Conservation (phyloP, 2,888 invertebrate species). For the Drosophila nr. perissopoda region DNA sequence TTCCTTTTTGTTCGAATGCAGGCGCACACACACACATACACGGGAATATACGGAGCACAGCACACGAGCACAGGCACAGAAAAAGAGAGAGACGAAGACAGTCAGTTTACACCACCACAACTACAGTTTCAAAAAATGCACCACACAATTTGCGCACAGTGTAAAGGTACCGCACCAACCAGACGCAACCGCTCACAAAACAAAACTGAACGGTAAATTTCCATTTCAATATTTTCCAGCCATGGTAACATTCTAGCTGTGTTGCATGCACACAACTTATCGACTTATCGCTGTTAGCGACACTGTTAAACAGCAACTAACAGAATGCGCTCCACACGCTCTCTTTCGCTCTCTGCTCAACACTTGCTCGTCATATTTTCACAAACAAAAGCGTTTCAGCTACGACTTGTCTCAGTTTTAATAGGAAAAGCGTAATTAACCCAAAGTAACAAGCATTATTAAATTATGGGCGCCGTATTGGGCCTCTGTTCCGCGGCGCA, state of each 20-base stretch:
- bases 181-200: constrained; percentile 72
- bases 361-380: constrained; percentile 30
- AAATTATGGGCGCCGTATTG: constrained; percentile 81
- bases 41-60: constrained; percentile 50
- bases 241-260: constrained; percentile 56
- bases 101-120: constrained; percentile 61
- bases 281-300: constrained; percentile 22
- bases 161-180: constrained; percentile 59
- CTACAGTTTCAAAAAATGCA: constrained; percentile 70
- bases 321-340: constrained; percentile 15
- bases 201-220: constrained; percentile 66
- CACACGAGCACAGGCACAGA: constrained; percentile 46
- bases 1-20: constrained; percentile 74
- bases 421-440: constrained; percentile 26
- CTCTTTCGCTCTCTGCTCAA: constrained; percentile 8
- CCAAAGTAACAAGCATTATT: constrained; percentile 5
- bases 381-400: constrained; percentile 46
- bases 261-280: constrained; percentile 38
- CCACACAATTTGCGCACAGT: constrained; percentile 60
- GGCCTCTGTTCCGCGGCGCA: constrained; percentile 84
- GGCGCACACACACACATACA: constrained; percentile 62
- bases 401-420: constrained; percentile 6
- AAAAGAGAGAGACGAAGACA: constrained; percentile 59
- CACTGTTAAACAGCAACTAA: constrained; percentile 27
- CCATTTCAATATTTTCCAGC: constrained; percentile 65